Percentiles rank a stretch among this genome's conserved stretches.
Conservation (phyloP, 2,888 invertebrate species). For the Drosophila ustulata region DNA sequence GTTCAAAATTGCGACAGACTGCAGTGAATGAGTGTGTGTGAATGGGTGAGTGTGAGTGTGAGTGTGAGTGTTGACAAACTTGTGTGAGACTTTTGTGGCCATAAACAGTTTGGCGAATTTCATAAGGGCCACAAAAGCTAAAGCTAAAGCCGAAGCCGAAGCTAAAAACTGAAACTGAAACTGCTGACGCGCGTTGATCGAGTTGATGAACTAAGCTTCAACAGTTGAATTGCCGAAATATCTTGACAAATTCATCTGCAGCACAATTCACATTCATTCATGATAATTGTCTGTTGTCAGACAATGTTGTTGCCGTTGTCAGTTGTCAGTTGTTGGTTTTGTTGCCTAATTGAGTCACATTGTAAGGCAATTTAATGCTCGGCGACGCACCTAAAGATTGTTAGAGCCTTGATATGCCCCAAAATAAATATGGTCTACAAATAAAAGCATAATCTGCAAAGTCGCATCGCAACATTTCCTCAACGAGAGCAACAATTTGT, state of each 20-base stretch:
- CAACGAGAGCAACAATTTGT: conserved; percentile 37
- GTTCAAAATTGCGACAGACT: not conserved
- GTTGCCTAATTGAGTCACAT: conserved; percentile 67
- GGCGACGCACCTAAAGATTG: conserved; percentile 40
- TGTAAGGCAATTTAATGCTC: conserved; percentile 60
- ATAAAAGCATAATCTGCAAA: not conserved
- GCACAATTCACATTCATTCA: conserved; percentile 22
- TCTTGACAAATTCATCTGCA: conserved; percentile 18
- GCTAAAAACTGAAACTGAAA: not conserved
- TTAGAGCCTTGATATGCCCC: conserved; percentile 33
- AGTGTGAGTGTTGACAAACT: conserved; percentile 4
- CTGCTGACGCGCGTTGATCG: conserved; percentile 28
- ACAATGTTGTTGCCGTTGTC: conserved; percentile 4
- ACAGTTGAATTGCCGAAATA: conserved; percentile 29
- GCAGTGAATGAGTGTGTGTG: not conserved
- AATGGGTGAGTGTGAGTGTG: not conserved
- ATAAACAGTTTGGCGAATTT: conserved; percentile 19
- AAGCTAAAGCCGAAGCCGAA: not conserved
- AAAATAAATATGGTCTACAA: not conserved
- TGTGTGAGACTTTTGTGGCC: conserved; percentile 11
- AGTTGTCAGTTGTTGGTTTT: conserved; percentile 12
- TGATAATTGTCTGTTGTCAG: conserved; percentile 19
- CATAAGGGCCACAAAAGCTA: conserved; percentile 11
- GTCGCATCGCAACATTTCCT: conserved; percentile 39
- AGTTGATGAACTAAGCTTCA: conserved; percentile 20